A percentile compares a stretch with the other conserved stretches of the same genome.
These are phyloP conservation scores for Asteroscopus sphinx DNA, from an alignment of 2,888 invertebrate species.

Conservation along the genomic window DNA sequence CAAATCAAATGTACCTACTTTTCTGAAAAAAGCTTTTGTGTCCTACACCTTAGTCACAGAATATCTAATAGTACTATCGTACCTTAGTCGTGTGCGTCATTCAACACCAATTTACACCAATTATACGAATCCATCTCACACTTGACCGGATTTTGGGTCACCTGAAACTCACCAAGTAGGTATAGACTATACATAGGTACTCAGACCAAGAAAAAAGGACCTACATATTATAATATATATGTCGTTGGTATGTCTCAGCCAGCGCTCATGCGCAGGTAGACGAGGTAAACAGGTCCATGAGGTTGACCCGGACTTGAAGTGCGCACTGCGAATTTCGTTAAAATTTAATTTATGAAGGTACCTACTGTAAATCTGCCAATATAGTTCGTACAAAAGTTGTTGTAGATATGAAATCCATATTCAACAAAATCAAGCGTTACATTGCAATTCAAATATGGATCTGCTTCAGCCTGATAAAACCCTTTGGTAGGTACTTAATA, in stretches of 20 bases:
- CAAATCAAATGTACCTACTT: too few relatives aligned
- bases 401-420: neutral
- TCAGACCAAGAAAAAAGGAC: too few relatives aligned
- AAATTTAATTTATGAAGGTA: too few relatives aligned
- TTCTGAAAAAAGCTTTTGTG: too few relatives aligned
- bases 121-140: neutral
- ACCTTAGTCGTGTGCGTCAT: too few relatives aligned
- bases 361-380: conserved; percentile 3
- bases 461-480: conserved; percentile 10
- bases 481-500: conserved; percentile 30
- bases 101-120: too few relatives aligned
- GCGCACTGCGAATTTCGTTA: conserved; percentile 3
- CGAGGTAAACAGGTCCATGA: conserved; percentile 42
- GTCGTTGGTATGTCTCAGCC: conserved; percentile 42
- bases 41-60: too few relatives aligned
- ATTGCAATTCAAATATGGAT: conserved; percentile 15
- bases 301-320: conserved; percentile 15
- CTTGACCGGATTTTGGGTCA: conserved; percentile 8
- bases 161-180: conserved; percentile 31
- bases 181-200: conserved; percentile 4
- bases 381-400: neutral
- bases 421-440: conserved; percentile 3
- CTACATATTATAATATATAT: conserved; percentile 29
- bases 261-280: conserved; percentile 35
- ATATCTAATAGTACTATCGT: too few relatives aligned